Evolutionary conservation across 2,797 vertebrate species (phyloP).

Genomic region (Anolis apletophallus): DNA sequence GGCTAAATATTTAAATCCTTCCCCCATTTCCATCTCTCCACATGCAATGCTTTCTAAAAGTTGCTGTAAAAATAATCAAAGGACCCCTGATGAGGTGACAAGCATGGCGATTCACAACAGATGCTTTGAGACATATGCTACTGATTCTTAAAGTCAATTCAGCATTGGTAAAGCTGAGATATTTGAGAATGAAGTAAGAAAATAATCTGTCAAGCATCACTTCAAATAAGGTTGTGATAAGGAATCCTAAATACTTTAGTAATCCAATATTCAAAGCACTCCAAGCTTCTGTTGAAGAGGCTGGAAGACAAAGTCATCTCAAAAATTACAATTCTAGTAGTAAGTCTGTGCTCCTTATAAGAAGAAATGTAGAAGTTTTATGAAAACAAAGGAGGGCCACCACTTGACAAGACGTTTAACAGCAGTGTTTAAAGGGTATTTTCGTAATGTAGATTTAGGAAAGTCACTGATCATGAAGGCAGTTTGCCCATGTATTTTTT

Average conservation of each 20-base stretch:
- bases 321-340: not conserved
- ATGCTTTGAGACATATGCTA: slow-evolving; percentile 17
- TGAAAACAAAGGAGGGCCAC: not conserved
- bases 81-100: slow-evolving; percentile 27
- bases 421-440: not conserved
- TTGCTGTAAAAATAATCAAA: slow-evolving; percentile 5
- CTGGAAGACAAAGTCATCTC: not conserved
- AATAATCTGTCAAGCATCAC: not conserved
- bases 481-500: not conserved
- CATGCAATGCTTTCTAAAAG: slow-evolving; percentile 4
- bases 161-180: slow-evolving; percentile 20
- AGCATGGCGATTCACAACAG: slow-evolving; percentile 24
- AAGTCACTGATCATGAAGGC: not conserved
- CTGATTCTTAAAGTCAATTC: not conserved
- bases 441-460: not conserved
- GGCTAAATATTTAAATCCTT: not conserved
- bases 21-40: slow-evolving; percentile 22
- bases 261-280: slow-evolving; percentile 5
- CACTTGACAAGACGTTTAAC: not conserved
- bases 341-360: not conserved
- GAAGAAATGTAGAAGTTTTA: not conserved
- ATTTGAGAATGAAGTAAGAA: slow-evolving; percentile 9
- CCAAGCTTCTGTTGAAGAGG: not conserved
- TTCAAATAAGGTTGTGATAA: not conserved
- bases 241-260: slow-evolving; percentile 2